Percentiles rank a stretch among this genome's conserved stretches.
Evolutionary conservation across 2,113 vertebrate genomes (phyloP).

Genomic region (Oreochromis tanganicae): DNA sequence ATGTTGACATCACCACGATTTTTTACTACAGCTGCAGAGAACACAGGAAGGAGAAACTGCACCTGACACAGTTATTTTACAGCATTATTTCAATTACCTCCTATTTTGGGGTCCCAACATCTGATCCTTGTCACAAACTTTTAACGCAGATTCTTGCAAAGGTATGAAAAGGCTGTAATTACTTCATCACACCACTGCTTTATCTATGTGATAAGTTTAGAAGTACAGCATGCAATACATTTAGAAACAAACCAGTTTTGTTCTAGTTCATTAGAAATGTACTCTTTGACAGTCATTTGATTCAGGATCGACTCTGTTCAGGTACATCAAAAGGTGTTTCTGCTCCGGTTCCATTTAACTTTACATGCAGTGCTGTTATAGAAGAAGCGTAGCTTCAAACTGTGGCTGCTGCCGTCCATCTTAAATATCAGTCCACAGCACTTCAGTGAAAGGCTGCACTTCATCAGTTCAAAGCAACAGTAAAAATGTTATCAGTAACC

Average conservation of each 20-base stretch:
- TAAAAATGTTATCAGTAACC: background rate
- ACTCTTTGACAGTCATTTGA: background rate
- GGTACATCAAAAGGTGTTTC: background rate
- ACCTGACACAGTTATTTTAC: background rate
- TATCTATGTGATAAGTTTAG: background rate
- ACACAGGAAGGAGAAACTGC: background rate
- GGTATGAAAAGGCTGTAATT: background rate
- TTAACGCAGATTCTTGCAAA: background rate
- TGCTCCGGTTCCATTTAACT: background rate
- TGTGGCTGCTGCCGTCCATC: background rate
- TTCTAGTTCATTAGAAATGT: background rate
- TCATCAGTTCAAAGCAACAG: background rate
- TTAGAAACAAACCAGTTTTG: background rate
- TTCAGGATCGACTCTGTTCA: background rate
- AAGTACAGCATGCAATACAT: background rate
- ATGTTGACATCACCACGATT: background rate
- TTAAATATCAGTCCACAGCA: background rate
- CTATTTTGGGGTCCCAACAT: background rate
- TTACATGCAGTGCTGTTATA: background rate
- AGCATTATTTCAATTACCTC: background rate
- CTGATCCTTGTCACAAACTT: background rate
- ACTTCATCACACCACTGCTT: background rate
- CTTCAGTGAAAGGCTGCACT: background rate
- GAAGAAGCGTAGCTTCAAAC: background rate
- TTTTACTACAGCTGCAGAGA: background rate